Evolutionary conservation across 2,797 vertebrate species (phyloP).

Genomic region (Enteromius trimaculatus): DNA sequence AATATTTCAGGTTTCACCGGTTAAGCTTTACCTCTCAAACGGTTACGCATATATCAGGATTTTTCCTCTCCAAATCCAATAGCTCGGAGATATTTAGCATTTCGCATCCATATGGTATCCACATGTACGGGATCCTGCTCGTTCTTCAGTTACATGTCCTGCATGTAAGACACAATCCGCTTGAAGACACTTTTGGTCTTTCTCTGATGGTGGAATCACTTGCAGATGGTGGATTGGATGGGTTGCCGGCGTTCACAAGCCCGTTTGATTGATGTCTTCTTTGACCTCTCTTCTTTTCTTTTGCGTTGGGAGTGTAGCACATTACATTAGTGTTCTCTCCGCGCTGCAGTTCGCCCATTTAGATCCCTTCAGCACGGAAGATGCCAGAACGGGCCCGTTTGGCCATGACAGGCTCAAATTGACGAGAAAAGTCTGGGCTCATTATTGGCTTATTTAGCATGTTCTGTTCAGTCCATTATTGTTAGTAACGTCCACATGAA

Average conservation of each 20-base stretch:
- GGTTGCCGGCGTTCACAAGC: conserved; percentile 33
- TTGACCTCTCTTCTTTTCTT: conserved; percentile 47
- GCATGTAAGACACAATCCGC: conserved; percentile 50
- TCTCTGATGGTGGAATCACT: conserved; percentile 50
- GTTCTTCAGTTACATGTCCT: conserved; percentile 45
- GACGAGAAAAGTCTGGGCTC: conserved; percentile 48
- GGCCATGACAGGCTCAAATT: conserved; percentile 41
- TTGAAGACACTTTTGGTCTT: conserved; percentile 47
- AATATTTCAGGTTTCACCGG: conserved; percentile 43
- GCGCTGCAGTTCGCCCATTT: conserved; percentile 27
- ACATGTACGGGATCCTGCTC: conserved; percentile 38
- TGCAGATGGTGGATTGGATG: conserved; percentile 57
- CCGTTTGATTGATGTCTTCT: conserved; percentile 57
- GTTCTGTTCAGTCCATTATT: conserved; percentile 49
- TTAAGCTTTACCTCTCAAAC: conserved; percentile 35
- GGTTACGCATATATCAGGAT: conserved; percentile 30
- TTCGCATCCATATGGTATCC: conserved; percentile 47
- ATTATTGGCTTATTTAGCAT: conserved; percentile 50
- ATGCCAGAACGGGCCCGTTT: conserved; percentile 38
- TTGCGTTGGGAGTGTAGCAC: conserved; percentile 40
- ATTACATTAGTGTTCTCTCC: conserved; percentile 47
- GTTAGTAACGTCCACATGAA: conserved; percentile 46
- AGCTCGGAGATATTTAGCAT: conserved; percentile 18
- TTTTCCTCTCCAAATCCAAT: conserved; percentile 40
- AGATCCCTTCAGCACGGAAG: conserved; percentile 29